These are phyloP conservation scores for Sebastes reedi DNA, from an alignment of 2,797 vertebrate genomes.

Conservation along the genomic window DNA sequence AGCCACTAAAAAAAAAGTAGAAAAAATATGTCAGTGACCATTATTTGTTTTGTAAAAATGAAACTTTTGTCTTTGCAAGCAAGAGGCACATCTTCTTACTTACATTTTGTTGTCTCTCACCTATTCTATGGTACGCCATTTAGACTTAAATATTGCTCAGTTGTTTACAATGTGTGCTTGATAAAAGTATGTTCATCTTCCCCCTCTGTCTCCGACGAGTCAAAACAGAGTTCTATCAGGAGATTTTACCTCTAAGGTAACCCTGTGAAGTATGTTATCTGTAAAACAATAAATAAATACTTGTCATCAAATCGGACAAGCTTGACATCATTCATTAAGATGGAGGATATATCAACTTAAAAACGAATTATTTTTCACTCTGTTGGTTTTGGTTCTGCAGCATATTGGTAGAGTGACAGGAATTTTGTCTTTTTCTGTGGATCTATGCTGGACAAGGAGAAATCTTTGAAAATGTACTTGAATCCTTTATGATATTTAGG, in stretches of 20 bases:
- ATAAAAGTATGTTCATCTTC: conserved; percentile 78
- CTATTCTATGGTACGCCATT: conserved; percentile 82
- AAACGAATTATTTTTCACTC: conserved; percentile 16
- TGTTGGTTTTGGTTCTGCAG: conserved; percentile 56
- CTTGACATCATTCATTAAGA: conserved; percentile 76
- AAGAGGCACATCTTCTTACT: conserved; percentile 81
- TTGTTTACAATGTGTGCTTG: conserved; percentile 85
- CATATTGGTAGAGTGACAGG: conserved; percentile 30
- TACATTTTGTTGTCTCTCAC: conserved; percentile 82
- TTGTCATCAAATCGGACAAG: conserved; percentile 78
- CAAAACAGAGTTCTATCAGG: conserved; percentile 72
- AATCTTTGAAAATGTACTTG: background rate
- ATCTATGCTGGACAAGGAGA: conserved; percentile 5
- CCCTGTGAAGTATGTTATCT: conserved; percentile 83
- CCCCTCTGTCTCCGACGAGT: conserved; percentile 68
- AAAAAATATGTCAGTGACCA: conserved; percentile 76
- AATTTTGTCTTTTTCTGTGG: background rate
- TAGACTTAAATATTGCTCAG: conserved; percentile 82
- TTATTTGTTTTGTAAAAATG: conserved; percentile 83
- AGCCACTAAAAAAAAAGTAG: conserved; percentile 75
- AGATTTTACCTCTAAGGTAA: conserved; percentile 80
- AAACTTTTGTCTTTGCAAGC: conserved; percentile 80
- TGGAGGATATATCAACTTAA: conserved; percentile 23
- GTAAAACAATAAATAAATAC: conserved; percentile 83
- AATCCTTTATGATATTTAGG: background rate